phyloP scores from a whole-genome alignment of 2,888 invertebrate species.

The Limnephilus auricula region DNA sequence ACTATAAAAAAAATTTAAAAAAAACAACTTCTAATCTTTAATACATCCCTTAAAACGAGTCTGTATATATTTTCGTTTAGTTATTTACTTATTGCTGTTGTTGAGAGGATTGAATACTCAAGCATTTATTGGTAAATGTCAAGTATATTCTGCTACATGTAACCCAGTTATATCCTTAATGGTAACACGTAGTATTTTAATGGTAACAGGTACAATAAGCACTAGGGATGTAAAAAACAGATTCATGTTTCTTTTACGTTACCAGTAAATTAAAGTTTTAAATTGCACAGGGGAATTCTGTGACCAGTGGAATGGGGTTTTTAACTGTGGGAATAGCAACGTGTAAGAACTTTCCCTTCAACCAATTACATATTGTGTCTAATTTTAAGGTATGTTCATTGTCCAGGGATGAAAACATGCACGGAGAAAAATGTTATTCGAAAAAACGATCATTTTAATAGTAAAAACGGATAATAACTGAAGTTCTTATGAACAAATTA shows the following conservation, averaged over 20 bases:
- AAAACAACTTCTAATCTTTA: too few species aligned
- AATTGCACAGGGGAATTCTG: not conserved
- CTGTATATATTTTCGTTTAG: not conserved
- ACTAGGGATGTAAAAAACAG: not conserved
- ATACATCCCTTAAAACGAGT: too few species aligned
- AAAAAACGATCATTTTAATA: too few species aligned
- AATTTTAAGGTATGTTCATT: too few species aligned
- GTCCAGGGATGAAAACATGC: too few species aligned
- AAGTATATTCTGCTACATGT: not conserved
- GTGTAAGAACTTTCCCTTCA: not conserved
- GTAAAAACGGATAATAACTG: too few species aligned
- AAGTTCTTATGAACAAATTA: too few species aligned
- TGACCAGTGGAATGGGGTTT: not conserved
- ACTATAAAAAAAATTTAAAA: too few species aligned
- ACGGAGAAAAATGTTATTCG: too few species aligned
- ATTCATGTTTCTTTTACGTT: not conserved
- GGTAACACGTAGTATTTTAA: not conserved
- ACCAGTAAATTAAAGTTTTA: not conserved
- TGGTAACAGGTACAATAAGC: not conserved
- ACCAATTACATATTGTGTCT: not conserved
- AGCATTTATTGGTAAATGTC: not conserved
- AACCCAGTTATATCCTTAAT: not conserved
- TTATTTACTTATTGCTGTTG: not conserved
- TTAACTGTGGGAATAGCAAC: not conserved
- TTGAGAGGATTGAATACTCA: not conserved